Conservation (phyloP, 2,888 invertebrate genomes). For the Liopterus haemorrhoidalis region DNA sequence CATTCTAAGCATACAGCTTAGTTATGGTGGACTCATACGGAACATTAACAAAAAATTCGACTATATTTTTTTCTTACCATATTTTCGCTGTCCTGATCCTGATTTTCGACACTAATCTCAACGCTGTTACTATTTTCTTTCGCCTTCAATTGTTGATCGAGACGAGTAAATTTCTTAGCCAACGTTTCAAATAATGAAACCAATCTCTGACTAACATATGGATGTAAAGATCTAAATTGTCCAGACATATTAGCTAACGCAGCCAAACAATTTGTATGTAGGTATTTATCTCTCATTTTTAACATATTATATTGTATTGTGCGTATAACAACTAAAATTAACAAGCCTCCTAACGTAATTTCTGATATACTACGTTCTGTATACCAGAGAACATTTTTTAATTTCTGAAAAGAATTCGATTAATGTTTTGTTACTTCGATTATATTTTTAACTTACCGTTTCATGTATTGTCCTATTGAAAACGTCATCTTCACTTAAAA, state of each 20-base stretch:
- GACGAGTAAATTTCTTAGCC: conserved; percentile 73
- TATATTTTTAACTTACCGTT: conserved; percentile 64
- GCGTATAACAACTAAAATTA: conserved; percentile 89
- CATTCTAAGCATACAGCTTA: too few species aligned
- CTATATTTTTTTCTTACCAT: conserved; percentile 15
- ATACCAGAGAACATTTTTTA: conserved; percentile 90
- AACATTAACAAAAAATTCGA: not conserved
- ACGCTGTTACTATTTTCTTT: conserved; percentile 24
- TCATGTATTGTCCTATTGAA: conserved; percentile 93
- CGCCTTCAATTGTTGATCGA: conserved; percentile 57
- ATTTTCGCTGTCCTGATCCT: conserved; percentile 15
- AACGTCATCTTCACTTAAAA: conserved; percentile 91
- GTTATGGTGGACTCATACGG: too few species aligned
- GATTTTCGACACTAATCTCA: conserved; percentile 15
- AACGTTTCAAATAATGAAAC: conserved; percentile 87
- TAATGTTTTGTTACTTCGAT: not conserved
- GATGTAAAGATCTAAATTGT: conserved; percentile 85
- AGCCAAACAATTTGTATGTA: conserved; percentile 97
- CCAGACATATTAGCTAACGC: conserved; percentile 98
- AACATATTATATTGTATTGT: conserved; percentile 98
- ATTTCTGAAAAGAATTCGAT: conserved; percentile 55
- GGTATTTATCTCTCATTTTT: conserved; percentile 91
- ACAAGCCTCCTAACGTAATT: conserved; percentile 88
- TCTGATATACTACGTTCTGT: conserved; percentile 85
- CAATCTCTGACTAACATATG: conserved; percentile 91